Conservation (phyloP, 2,797 vertebrate genomes). For the Lophius americanus region DNA sequence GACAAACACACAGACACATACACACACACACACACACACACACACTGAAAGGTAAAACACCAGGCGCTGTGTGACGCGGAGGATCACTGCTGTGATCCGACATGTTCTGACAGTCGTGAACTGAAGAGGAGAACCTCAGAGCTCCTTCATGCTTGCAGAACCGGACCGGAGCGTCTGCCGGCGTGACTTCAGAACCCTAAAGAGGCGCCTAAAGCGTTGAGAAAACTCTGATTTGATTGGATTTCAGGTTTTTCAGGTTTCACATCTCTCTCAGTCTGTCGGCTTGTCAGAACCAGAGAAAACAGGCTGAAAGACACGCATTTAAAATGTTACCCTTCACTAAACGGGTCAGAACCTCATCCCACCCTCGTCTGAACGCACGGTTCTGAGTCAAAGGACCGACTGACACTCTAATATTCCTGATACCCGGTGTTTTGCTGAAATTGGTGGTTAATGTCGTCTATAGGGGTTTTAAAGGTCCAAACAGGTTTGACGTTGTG, state of each 20-base stretch:
- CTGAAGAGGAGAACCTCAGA: constrained; percentile 11
- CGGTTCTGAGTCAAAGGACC: no score
- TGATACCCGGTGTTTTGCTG: no score
- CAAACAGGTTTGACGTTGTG: no score
- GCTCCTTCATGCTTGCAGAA: constrained; percentile 15
- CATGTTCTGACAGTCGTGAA: constrained; percentile 21
- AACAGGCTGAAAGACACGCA: no score
- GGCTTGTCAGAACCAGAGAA: no score
- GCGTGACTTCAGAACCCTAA: constrained; percentile 3
- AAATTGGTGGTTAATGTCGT: no score
- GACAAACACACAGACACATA: no score
- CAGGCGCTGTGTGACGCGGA: background rate
- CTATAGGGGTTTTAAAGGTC: no score
- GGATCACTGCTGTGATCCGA: constrained; percentile 1
- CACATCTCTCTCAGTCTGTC: background rate
- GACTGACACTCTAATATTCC: no score
- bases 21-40: constrained; percentile 3
- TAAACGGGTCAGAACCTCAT: no score
- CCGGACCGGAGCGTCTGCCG: background rate
- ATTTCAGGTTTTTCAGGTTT: constrained; percentile 22
- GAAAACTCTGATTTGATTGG: constrained; percentile 14
- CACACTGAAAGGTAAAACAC: background rate
- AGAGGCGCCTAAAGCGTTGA: background rate
- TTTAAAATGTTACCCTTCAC: no score
- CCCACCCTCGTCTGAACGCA: no score